Conservation (phyloP, 1,140 invertebrate genomes). For the Caenorhabditis elegans region DNA sequence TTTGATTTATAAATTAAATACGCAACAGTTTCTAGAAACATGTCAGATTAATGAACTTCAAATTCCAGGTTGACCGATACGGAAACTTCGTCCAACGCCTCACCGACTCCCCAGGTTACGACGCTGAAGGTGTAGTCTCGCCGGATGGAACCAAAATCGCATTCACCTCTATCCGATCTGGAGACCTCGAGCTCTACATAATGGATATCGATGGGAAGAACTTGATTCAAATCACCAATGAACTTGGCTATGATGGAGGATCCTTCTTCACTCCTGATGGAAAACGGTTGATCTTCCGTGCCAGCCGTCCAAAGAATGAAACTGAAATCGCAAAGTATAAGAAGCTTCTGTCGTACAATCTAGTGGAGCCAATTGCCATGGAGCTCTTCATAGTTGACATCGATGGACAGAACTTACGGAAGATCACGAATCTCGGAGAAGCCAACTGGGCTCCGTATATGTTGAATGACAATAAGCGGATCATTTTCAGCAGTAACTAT, state of each 20-base stretch:
- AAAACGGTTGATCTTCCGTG: slow-evolving; percentile 51
- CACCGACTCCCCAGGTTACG: slow-evolving; percentile 51
- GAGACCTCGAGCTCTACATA: slow-evolving; percentile 53
- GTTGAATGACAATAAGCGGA: slow-evolving; percentile 54
- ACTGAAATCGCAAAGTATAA: slow-evolving; percentile 52
- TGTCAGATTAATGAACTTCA: neutral
- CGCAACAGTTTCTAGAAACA: too few species aligned
- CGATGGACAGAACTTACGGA: slow-evolving; percentile 46
- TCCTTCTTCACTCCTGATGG: slow-evolving; percentile 57
- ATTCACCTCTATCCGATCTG: slow-evolving; percentile 49
- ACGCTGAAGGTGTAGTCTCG: slow-evolving; percentile 53
- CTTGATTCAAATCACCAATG: slow-evolving; percentile 43
- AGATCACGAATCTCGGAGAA: slow-evolving; percentile 51
- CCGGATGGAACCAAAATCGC: slow-evolving; percentile 52
- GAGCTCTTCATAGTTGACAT: slow-evolving; percentile 51
- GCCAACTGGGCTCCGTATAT: slow-evolving; percentile 59
- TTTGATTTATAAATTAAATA: too few species aligned
- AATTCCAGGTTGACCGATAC: slow-evolving; percentile 48
- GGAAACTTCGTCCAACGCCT: slow-evolving; percentile 53
- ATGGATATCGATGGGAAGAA: slow-evolving; percentile 53
- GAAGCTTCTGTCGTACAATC: slow-evolving; percentile 42
- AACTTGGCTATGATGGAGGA: slow-evolving; percentile 55
- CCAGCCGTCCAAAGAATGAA: slow-evolving; percentile 51
- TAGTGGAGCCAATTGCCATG: slow-evolving; percentile 54
- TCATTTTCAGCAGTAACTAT: slow-evolving; percentile 47